Evolutionary conservation across 2,888 invertebrate species (phyloP), one percentile per base, ranked within the genome.

Genomic region (Mythimna lalbum): DNA sequence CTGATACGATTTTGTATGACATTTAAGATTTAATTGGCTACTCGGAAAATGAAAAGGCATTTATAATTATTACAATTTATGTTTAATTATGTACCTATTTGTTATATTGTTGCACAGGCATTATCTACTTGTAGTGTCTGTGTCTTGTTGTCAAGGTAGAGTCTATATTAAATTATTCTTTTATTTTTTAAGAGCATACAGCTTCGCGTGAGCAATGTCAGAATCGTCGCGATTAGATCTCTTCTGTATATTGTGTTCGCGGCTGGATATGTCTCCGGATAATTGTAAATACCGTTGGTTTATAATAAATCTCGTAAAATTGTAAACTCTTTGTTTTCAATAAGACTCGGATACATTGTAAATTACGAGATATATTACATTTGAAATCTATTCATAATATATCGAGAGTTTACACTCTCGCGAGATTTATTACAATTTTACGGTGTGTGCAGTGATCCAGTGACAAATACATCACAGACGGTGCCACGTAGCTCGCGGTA

Each of bases 81-180:
- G 90, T 92, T 93, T 93, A 92, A 90, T 90, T 90, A 78, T 79
- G 79, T 79, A 82, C 78, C 86, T 86, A 90, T 92, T 91, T 93
- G 94, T 95, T 94, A 93, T 91, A 92, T 92, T 92, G 59, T 81
- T 73, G 60, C 78, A 67, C 67, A 68, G 78, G 55, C 67, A 68
- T 70, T 80, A 71, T 72, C 53, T 78, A 47, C 50, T 53, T 66
- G 63, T 64, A 76, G 61, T 64, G 77, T 81, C 79, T 73, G 79
- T 73, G 82, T 77, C 66, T 80, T 80, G 93, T 95, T 94, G 90
- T 93, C 91, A 90, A 90, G 91, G 91, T 94, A 94, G 94, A 94
- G 91, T 92, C 92, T 94, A 93, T 94, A 91, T 92, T 94, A 95
- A 94, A 93, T 95, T 94, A 95, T 94, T 95, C 87, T 91, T 92